A percentile compares a stretch with the other conserved stretches of the same genome.
These are phyloP conservation scores for Dinomys branickii DNA, from an alignment of 2,113 vertebrate species.

Conservation along the genomic window DNA sequence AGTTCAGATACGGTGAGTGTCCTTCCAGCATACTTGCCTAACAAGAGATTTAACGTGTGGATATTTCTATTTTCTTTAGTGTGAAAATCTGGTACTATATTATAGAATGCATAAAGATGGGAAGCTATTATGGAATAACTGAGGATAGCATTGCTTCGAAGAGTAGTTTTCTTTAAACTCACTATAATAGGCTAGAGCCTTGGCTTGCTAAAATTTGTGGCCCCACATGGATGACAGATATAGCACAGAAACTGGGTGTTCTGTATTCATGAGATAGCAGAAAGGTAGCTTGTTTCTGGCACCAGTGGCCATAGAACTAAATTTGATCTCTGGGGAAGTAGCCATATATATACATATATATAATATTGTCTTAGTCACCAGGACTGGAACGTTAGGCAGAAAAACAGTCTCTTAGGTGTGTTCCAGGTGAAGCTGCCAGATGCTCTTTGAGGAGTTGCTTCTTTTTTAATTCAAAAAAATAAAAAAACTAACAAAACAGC, in stretches of 20 bases:
- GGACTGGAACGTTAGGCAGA: neutral
- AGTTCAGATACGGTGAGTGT: neutral
- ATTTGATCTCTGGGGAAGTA: neutral
- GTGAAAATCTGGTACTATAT: neutral
- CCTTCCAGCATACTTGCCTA: neutral
- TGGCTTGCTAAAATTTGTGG: neutral
- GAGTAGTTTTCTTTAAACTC: neutral
- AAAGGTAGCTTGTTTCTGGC: neutral
- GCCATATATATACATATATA: neutral
- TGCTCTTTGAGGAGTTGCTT: neutral
- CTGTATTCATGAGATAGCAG: neutral
- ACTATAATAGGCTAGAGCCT: neutral
- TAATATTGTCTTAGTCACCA: neutral
- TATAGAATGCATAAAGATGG: neutral
- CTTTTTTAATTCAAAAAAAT: too few species aligned
- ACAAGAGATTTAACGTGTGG: neutral
- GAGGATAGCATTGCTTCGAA: neutral
- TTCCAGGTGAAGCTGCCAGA: neutral
- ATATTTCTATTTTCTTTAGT: neutral
- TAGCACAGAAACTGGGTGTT: neutral
- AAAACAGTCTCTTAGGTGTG: neutral
- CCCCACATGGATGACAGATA: neutral
- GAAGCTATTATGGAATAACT: neutral
- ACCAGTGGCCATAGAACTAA: neutral
- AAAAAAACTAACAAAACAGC: too few species aligned